phyloP scores from a whole-genome alignment of 1,140 invertebrate genomes.

The Aphelenchoides avenae region DNA sequence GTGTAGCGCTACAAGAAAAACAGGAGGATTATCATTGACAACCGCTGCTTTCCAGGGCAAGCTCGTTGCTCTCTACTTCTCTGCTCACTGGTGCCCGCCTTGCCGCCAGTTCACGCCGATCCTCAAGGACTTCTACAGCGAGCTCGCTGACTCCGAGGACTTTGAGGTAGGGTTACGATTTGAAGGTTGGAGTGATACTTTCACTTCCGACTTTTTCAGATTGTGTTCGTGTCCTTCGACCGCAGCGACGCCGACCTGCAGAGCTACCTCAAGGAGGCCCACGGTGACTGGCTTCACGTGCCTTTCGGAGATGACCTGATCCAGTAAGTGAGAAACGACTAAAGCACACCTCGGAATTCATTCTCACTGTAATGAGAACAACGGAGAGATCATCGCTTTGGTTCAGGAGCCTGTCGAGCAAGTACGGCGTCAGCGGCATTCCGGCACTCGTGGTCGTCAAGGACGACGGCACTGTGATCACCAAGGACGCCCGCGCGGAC shows the following conservation, averaged over 20 bases:
- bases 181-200: no score
- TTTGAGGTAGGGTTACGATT: no score
- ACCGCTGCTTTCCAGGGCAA: conserved; percentile 46
- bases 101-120: conserved; percentile 38
- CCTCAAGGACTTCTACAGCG: conserved; percentile 43
- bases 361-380: neutral
- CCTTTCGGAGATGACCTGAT: conserved; percentile 35
- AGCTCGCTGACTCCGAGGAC: conserved; percentile 20
- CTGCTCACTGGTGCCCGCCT: conserved; percentile 56
- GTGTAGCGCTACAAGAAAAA: no score
- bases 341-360: neutral
- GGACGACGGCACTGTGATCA: conserved; percentile 39
- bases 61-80: conserved; percentile 52
- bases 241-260: conserved; percentile 53
- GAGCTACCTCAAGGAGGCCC: conserved; percentile 59
- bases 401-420: conserved; percentile 21
- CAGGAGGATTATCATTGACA: no score
- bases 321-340: conserved; percentile 33
- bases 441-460: conserved; percentile 52
- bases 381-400: conserved; percentile 30
- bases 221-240: conserved; percentile 61
- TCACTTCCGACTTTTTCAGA: no score
- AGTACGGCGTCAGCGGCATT: conserved; percentile 50
- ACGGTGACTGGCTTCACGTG: conserved; percentile 60
- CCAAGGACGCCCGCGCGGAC: conserved; percentile 22